Evolutionary conservation across 2,113 vertebrate species (phyloP).

Genomic region (Paraplagusia blochii): DNA sequence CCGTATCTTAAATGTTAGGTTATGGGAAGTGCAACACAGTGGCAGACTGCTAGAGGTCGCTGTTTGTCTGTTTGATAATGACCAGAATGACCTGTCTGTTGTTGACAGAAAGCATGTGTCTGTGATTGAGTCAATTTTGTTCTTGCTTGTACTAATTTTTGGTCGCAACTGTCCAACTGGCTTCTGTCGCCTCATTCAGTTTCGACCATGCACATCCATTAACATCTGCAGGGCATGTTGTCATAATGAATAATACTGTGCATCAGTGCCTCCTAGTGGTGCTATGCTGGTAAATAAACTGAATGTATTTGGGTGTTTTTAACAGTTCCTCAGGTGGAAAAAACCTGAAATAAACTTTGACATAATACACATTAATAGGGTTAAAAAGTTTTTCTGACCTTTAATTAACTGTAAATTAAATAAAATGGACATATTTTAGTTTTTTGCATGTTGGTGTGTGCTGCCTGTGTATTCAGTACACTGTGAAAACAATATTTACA

Average conservation of each 20-base stretch:
- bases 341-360: too few species aligned
- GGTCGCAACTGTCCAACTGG: conserved; percentile 77
- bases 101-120: conserved; percentile 73
- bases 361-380: too few species aligned
- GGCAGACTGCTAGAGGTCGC: conserved; percentile 64
- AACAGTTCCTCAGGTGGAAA: conserved; percentile 19
- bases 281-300: background rate
- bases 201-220: conserved; percentile 31
- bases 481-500: too few species aligned
- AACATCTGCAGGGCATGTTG: conserved; percentile 16
- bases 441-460: too few species aligned
- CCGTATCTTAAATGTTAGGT: conserved; percentile 43
- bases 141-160: conserved; percentile 38
- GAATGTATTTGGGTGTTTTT: conserved; percentile 9
- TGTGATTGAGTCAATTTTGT: conserved; percentile 59
- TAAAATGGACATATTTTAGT: too few species aligned
- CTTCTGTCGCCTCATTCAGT: conserved; percentile 28
- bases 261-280: conserved; percentile 60
- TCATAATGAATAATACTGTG: conserved; percentile 27
- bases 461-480: too few species aligned
- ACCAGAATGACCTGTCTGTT: conserved; percentile 34
- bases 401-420: too few species aligned
- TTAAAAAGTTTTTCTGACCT: too few species aligned
- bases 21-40: conserved; percentile 65
- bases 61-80: conserved; percentile 55